Evolutionary conservation across 2,797 vertebrate species (phyloP), one percentile per base, ranked within the genome.

Genomic region (Trachurus trachurus): DNA sequence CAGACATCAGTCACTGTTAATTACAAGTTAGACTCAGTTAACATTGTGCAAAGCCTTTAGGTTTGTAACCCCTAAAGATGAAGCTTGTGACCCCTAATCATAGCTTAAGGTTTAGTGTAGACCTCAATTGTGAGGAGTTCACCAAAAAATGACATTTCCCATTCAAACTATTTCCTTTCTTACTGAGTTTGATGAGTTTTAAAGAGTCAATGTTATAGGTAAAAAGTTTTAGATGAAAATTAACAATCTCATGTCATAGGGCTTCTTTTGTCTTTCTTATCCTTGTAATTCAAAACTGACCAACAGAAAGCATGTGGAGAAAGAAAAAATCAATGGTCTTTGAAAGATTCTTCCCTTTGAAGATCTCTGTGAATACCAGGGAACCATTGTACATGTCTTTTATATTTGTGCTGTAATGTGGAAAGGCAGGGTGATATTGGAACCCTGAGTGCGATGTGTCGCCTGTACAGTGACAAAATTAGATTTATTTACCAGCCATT

Each of bases 401-500:
- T 71, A 57, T 69, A 15, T 58, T 61, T 52, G 42, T 54, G 22
- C 29, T 15, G 42, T 58, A 76, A 71, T 64, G 53, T 37, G 22
- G 29, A 73, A 56, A 67, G 45, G 19, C 53, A 71, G 56, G 44
- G 10, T 54, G 31, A 76, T 75, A 49, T 71, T 68, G 67, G 61
- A 77, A 31, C 8, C 58, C 58, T 0, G 37, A 40, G 19, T 60
- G 73, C 69, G 69, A 80, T 53, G 65, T 71, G 75, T 69, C 31
- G 39, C 61, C 54, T 62, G 53, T 50, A 85, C 67, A 79, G 84
- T 79, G 72, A 82, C 81, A 69, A 85, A 88, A 88, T 86, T 59
- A 26, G 73, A 92, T 92, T 89, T 89, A 94, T 92, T 88, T 86
- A 93, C 73, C 84, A 81, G 79, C 56, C 64, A 78, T 90, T 89